Conservation (phyloP, 2,888 invertebrate genomes). For the Euplagia quadripunctaria region DNA sequence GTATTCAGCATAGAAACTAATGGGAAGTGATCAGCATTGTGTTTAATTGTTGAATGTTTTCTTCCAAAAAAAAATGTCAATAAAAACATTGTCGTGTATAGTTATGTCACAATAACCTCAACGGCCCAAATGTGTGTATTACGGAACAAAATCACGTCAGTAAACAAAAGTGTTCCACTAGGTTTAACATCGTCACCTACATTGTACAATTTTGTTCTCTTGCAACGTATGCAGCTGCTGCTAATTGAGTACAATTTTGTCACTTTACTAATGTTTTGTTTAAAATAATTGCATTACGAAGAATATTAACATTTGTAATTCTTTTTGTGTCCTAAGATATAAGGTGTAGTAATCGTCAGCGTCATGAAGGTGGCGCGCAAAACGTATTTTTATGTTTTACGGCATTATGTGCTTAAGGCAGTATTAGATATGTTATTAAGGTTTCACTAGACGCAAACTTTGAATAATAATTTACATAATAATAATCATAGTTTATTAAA, state of each 20-base stretch:
- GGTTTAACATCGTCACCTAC: conserved; percentile 57
- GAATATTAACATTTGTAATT: conserved; percentile 1
- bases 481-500: no score
- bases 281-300: conserved; percentile 8
- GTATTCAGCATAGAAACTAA: not conserved
- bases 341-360: not conserved
- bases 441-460: no score
- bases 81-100: conserved; percentile 43
- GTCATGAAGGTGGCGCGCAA: not conserved
- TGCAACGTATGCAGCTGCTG: conserved; percentile 14
- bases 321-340: not conserved
- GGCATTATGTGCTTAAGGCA: no score
- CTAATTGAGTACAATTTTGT: conserved; percentile 16
- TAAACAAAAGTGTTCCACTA: conserved; percentile 72
- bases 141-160: conserved; percentile 60
- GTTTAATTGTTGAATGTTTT: not conserved
- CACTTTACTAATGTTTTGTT: conserved; percentile 19
- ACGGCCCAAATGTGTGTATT: conserved; percentile 60
- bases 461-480: no score
- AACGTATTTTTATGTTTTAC: not conserved
- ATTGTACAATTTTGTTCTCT: conserved; percentile 30
- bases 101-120: conserved; percentile 64
- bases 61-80: conserved; percentile 49
- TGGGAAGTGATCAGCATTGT: not conserved
- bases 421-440: no score